Base-by-base conservation (phyloP, 2,888 invertebrate genomes). In the Hypomecis atomaria region DNA sequence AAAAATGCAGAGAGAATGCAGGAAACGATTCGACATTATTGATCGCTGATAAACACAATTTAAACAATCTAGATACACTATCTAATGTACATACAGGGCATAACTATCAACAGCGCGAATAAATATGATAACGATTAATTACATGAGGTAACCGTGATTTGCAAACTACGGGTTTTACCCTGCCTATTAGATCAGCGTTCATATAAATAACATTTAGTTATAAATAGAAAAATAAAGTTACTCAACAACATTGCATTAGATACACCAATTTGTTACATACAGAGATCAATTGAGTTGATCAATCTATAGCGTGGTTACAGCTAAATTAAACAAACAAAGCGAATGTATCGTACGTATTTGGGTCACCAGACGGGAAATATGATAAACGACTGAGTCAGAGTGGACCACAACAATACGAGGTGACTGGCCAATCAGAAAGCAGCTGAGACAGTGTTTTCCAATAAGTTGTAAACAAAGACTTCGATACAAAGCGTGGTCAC, bases 331-430 rank as follows among this genome's bases (percentile, higher is more conserved):
- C 53, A 58, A 66, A 64, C 64, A 56, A 53, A 50, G 49, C 57
- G 48, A 53, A 59, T 44, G 56, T 45, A 50, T 47, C 52, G 59
- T 49, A 61, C 36, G 8, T 58, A 71, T 66, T 66, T 67, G 57
- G 67, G 69, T 63, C 69, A 67, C 56, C 53, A 62, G 52, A 42
- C 57, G 47, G 66, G 59, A 67, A 56, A 62, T 37, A 45, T 59
- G 67, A 67, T 67, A 71, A 67, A 67, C 53, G 52, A 54, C 49
- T 65, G 66, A 67, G 54, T 67, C 65, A 69, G 37, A 13, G 8
- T 38, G 49, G 55, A 48, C 60, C 58, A 58, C 55, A 53, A 60
- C 52, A 56, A 45, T 40, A 11, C 11, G 48, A 34, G 55, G 53
- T 57, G 42, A 57, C 48, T 52, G 59, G 11, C 59, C 56, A 55